Base-by-base conservation (phyloP, 2,888 invertebrate species). In the Platerodrilus igneus region DNA sequence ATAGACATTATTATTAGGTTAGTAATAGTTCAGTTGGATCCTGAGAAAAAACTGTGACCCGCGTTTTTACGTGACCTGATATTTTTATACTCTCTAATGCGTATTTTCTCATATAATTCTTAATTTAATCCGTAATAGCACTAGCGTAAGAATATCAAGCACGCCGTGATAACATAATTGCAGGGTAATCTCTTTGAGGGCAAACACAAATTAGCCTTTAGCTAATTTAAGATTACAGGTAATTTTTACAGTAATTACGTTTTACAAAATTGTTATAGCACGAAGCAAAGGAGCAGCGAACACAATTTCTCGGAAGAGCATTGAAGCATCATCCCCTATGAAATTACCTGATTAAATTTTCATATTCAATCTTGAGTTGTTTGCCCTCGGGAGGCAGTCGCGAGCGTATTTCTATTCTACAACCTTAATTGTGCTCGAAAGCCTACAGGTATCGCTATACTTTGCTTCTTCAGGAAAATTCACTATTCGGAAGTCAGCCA, bases 291-390 rank as follows among this genome's bases (percentile, higher is more conserved):
- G 44, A 51, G 48, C 51, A 48, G 38, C 49, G 56, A 56, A 56
- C 56, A 58, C 57, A 60, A 60, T 64, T 62, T 60, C 60, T 56
- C 55, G 56, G 53, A 54, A 54, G 53, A 55, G 64, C 60, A 63
- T 58, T 58, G 59, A 58, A 54, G 60, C 66, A 64, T 67, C 65
- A 68, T 69, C 72, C 75, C 75, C 75, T 75, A 76, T 77, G 75
- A 77, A 77, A 78, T 77, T 77, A 77, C 75, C 73, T 74, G 74
- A 81, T 81, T 81, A 81, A 81, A 80, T 77, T 81, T 81, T 81
- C 80, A 81, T 81, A 81, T 81, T 81, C 81, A 81, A 81, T 81
- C 79, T 79, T 78, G 77, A 75, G 72, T 74, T 76, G 76, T 76
- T 76, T 76, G 74, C 77, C 70, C 71, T 67, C 68, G 74, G 75